Percentiles rank a stretch among this genome's conserved stretches.
phyloP scores from a whole-genome alignment of 2,797 vertebrate genomes.

The Sandelia bainsii region DNA sequence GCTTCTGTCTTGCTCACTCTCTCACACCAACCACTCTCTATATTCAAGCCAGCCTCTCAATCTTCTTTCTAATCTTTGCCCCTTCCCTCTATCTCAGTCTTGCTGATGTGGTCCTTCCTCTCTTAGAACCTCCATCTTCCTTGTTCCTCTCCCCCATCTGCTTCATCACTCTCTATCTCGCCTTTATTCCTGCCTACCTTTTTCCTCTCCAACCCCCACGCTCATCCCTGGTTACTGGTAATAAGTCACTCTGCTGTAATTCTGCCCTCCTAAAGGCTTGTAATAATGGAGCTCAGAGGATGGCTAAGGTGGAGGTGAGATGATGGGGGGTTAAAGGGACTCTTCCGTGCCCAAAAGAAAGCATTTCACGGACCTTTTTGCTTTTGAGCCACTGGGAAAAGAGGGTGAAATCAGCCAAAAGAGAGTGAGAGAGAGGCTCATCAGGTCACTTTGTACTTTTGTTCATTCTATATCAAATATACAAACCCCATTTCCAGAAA shows the following conservation, averaged over 20 bases:
- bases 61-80: slow-evolving; percentile 47
- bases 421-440: slow-evolving; percentile 9
- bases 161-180: slow-evolving; percentile 45
- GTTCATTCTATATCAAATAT: slow-evolving; percentile 26
- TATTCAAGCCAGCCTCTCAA: slow-evolving; percentile 36
- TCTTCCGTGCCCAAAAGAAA: slow-evolving; percentile 51
- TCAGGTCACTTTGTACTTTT: slow-evolving; percentile 25
- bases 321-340: slow-evolving; percentile 48
- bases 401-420: slow-evolving; percentile 22
- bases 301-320: slow-evolving; percentile 59
- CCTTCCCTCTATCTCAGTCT: slow-evolving; percentile 45
- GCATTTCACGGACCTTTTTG: slow-evolving; percentile 60
- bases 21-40: slow-evolving; percentile 32
- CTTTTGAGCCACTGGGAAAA: slow-evolving; percentile 15
- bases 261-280: slow-evolving; percentile 70
- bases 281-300: slow-evolving; percentile 71
- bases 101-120: slow-evolving; percentile 43
- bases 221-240: slow-evolving; percentile 62
- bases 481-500: not conserved
- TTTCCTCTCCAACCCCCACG: slow-evolving; percentile 45
- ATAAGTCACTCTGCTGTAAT: slow-evolving; percentile 81
- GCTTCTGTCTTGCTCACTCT: slow-evolving; percentile 37
- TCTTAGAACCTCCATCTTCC: slow-evolving; percentile 46
- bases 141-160: slow-evolving; percentile 41
- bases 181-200: slow-evolving; percentile 45